Evolutionary conservation across 2,113 vertebrate species (phyloP), one percentile per base, ranked within the genome.

Genomic region (Paramisgurnus dabryanus): DNA sequence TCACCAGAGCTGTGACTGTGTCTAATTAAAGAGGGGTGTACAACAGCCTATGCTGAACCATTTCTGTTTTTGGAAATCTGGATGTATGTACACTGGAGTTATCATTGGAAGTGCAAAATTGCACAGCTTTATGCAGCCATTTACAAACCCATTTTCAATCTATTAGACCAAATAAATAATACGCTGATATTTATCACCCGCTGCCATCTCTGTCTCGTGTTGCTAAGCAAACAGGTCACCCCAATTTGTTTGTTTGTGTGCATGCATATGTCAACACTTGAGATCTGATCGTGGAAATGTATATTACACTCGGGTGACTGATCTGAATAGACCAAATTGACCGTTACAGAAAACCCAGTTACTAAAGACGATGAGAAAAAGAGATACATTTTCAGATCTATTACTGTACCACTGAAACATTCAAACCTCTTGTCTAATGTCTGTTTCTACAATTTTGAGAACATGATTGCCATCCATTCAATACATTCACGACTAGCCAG

Each of bases 231-330:
- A 15, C 13, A 58, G 17, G 17, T 18, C 55, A 53, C 12, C 50
- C 4, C 12, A 5, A 13, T 10, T 7, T 45, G 50, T 58, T 55
- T 68, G 40, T 47, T 34, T 85, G 49, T 80, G 71, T 43, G 58
- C 55, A 12, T 39, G 18, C 60, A 17, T 74, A 70, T 85, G 67
- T 27, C 11, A 76, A 57, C 73, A 78, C 49, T 70, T 49, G 55
- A 61, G 61, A 79, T 70, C 49, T 67, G n/a, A 45, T 76, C 41
- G 15, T 41, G 22, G 47, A 55, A 34, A 47, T 49, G n/a, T 60
- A 22, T 47, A 17, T 75, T 49, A 12, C 63, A 13, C 72, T 34
- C 41, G 8, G 5, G 63, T 27, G 72, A 75, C 58, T 64, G 18
- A 22, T 18, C 43, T 17, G 11, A 11, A 27, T 10, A 63, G 18